Base-by-base conservation (phyloP, 1,140 invertebrate genomes). In the Zaprionus davidi region DNA sequence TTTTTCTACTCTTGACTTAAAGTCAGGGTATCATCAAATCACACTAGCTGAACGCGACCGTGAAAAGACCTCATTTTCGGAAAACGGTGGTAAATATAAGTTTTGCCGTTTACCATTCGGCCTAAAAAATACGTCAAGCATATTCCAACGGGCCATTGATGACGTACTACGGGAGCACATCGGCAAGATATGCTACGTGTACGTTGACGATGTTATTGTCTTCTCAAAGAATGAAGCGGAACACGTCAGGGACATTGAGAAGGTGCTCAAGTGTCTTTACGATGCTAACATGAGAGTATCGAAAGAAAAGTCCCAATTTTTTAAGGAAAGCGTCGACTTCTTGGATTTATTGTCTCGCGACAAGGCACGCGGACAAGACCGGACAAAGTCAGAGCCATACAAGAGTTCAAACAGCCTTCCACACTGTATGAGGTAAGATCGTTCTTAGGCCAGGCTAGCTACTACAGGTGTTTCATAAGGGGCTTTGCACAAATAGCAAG, bases 291-390 rank as follows among this genome's bases (percentile, higher is more conserved):
- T 31, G 15, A 20, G 53, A 13, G 53, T 56, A 13, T 22, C 15
- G 3, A 15, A 31, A 28, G 15, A 34, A 17, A 57, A 34, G 26
- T 24, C 5, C 22, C 17, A 55, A 36, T 73, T 59, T 26, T 55
- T 73, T 53, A 44, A 55, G 60, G 49, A 70, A 70, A 41, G 15
- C 38, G 38, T 6, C 38, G 15, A 41, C 15, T 41, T 41, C 38
- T 41, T 41, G 12, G 38, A n/a, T 41, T 41, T 41, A 41, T 36
- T 36, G 34, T 36, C 34, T 36, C 34, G 34, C 34, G 34, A 36
- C 12, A 36, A 13, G 70, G 44, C 46, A 17, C 62, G 31, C 65
- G 38, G 53, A 72, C 31, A n/a, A 26, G 58, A 13, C 70, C 70
- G 1, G 41, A 59, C 38, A 59, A 67, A 7, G 63, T 64, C 24